Evolutionary conservation across 2,797 vertebrate genomes (phyloP).

Genomic region (Graptemys geographica): DNA sequence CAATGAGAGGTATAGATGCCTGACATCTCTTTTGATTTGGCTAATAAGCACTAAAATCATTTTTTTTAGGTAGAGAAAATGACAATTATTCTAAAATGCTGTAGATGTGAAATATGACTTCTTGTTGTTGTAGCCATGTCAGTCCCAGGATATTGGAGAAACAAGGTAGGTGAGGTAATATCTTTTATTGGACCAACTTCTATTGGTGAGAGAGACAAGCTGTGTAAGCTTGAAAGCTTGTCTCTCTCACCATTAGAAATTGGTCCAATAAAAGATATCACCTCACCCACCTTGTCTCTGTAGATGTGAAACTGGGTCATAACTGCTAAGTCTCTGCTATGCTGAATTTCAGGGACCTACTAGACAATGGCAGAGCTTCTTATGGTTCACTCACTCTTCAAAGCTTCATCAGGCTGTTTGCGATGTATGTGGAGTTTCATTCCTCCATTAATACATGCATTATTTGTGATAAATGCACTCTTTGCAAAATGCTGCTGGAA

Average conservation of each 20-base stretch:
- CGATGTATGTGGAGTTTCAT: constrained; percentile 1
- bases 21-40: not conserved
- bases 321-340: constrained; percentile 22
- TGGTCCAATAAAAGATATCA: not conserved
- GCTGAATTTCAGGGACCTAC: not conserved
- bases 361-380: constrained; percentile 18
- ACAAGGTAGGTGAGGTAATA: not conserved
- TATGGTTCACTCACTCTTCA: constrained; percentile 25
- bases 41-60: constrained; percentile 44
- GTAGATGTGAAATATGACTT: not conserved
- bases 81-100: constrained; percentile 65
- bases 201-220: not conserved
- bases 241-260: not conserved
- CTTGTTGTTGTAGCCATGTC: not conserved
- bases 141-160: not conserved
- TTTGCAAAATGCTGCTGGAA: not conserved
- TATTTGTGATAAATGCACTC: not conserved
- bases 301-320: constrained; percentile 63
- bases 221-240: not conserved
- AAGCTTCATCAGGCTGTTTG: not conserved
- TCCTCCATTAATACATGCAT: not conserved
- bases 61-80: not conserved
- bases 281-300: not conserved
- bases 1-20: not conserved
- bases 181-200: not conserved